phyloP scores from a whole-genome alignment of 1,140 invertebrate species.

The Leptinotarsa texana region DNA sequence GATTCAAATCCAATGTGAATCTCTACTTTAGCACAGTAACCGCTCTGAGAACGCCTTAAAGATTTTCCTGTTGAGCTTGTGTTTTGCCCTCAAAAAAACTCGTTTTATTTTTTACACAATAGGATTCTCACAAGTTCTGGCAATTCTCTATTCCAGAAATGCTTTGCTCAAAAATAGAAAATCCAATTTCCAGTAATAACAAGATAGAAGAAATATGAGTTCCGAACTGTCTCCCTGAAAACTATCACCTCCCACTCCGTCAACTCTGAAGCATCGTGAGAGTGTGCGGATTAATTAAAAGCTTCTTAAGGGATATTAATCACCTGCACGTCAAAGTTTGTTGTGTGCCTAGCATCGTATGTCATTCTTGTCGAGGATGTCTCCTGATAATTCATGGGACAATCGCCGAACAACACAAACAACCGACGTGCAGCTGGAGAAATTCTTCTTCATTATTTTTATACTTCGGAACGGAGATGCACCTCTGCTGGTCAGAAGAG shows the following conservation, averaged over 20 bases:
- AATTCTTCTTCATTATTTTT: slow-evolving; percentile 7
- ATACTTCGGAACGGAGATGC: not conserved
- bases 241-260: not conserved
- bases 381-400: not conserved
- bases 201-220: too few species aligned
- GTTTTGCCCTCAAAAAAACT: too few species aligned
- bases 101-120: too few species aligned
- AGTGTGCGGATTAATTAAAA: not conserved
- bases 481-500: not conserved
- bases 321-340: slow-evolving; percentile 14
- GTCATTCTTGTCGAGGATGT: not conserved
- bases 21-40: too few species aligned
- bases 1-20: too few species aligned
- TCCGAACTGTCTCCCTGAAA: too few species aligned
- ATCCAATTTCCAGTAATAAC: too few species aligned
- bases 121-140: too few species aligned
- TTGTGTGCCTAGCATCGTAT: not conserved
- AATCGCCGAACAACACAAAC: slow-evolving; percentile 6
- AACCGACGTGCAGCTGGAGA: not conserved
- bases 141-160: too few species aligned
- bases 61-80: too few species aligned
- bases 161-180: too few species aligned
- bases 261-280: not conserved
- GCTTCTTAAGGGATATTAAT: slow-evolving; percentile 14
- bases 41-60: too few species aligned